phyloP scores from a whole-genome alignment of 2,797 vertebrate species.

The Neosilurus hyrtlii region DNA sequence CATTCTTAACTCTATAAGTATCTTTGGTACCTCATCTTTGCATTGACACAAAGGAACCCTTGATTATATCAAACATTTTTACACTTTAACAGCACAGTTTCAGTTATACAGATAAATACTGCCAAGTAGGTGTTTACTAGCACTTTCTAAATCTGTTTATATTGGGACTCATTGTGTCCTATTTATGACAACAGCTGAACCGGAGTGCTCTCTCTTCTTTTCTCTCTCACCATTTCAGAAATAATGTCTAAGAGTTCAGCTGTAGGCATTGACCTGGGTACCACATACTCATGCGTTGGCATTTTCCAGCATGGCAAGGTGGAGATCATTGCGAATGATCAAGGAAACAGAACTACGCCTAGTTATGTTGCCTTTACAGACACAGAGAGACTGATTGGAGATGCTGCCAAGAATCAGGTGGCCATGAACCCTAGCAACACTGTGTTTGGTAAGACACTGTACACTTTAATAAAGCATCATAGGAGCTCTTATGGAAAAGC shows the following conservation, averaged over 20 bases:
- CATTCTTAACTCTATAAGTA: too few relatives aligned
- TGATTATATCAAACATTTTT: too few relatives aligned
- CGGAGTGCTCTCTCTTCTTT: neutral
- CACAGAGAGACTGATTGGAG: constrained; percentile 85
- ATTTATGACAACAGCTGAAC: constrained; percentile 12
- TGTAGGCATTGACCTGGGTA: constrained; percentile 80
- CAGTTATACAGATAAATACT: neutral
- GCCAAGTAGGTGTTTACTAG: constrained; percentile 4
- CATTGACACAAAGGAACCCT: too few relatives aligned
- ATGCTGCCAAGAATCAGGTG: constrained; percentile 91
- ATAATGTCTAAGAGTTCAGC: constrained; percentile 81
- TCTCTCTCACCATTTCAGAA: constrained; percentile 27
- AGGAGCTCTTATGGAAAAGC: neutral
- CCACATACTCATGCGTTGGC: constrained; percentile 83
- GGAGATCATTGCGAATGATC: constrained; percentile 82
- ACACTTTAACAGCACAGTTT: too few relatives aligned
- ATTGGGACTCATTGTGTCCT: neutral
- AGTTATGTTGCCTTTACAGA: constrained; percentile 91
- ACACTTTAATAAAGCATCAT: neutral
- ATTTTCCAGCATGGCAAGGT: constrained; percentile 83
- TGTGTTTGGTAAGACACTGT: constrained; percentile 78
- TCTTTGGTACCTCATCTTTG: too few relatives aligned
- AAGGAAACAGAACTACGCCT: constrained; percentile 85
- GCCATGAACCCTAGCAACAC: constrained; percentile 90
- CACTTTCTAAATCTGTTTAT: constrained; percentile 35